phyloP scores from a whole-genome alignment of 2,797 vertebrate genomes.

The Tiaroga cobitis region DNA sequence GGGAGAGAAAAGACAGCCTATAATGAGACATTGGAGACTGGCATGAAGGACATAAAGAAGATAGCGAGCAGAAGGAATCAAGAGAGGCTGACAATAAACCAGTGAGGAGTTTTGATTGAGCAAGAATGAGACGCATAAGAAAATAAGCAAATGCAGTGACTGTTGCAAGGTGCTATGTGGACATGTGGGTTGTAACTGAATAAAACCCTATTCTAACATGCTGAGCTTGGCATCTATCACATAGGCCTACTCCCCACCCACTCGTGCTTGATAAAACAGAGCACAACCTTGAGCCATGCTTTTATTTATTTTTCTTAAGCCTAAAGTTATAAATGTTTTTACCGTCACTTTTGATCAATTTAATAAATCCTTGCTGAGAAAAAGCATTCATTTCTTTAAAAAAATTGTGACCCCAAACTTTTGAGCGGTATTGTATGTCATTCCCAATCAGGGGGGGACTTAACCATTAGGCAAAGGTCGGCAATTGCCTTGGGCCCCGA shows the following conservation, averaged over 20 bases:
- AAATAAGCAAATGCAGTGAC: not conserved
- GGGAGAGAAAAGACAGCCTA: slow-evolving; percentile 1
- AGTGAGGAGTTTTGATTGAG: slow-evolving; percentile 5
- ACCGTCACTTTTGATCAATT: not conserved
- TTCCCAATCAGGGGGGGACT: no score
- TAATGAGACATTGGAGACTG: slow-evolving; percentile 10
- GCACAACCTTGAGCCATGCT: slow-evolving; percentile 11
- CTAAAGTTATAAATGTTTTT: not conserved
- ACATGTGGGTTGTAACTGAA: slow-evolving; percentile 18
- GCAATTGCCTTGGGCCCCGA: no score
- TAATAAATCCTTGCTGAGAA: not conserved
- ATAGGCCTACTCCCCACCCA: slow-evolving; percentile 10
- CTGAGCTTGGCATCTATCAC: not conserved
- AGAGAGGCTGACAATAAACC: not conserved
- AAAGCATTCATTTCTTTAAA: not conserved
- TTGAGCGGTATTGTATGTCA: not conserved
- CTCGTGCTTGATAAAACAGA: slow-evolving; percentile 6
- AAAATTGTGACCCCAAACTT: not conserved
- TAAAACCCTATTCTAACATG: slow-evolving; percentile 25
- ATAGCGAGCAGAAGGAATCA: not conserved
- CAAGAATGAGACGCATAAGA: not conserved
- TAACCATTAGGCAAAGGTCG: no score
- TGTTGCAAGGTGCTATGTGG: not conserved
- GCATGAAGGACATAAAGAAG: not conserved
- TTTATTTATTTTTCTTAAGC: not conserved